These are phyloP conservation scores for Cydia strobilella DNA, from an alignment of 1,140 invertebrate genomes.

Conservation along the genomic window DNA sequence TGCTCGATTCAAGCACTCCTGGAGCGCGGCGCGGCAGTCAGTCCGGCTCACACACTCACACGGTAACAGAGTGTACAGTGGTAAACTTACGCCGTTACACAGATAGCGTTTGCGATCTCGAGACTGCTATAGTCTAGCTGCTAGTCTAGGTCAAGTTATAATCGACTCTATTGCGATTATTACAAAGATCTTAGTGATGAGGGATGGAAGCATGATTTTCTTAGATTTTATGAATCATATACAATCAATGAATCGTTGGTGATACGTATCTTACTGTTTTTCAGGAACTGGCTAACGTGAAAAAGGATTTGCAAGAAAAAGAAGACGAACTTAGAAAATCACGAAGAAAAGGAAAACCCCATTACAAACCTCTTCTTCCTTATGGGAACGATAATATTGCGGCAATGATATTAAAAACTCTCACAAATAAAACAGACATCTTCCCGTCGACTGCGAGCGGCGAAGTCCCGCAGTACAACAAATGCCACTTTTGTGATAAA, in stretches of 20 bases:
- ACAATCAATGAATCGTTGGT: neutral
- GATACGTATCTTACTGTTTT: conserved; percentile 37
- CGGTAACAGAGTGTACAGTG: no score
- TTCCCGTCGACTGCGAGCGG: conserved; percentile 51
- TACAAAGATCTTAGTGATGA: no score
- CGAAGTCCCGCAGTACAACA: conserved; percentile 67
- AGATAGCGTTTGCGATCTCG: no score
- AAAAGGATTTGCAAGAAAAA: conserved; percentile 66
- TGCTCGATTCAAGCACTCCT: no score
- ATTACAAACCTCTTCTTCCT: conserved; percentile 53
- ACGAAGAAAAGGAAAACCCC: conserved; percentile 63
- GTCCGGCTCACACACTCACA: no score
- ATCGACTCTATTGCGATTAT: neutral
- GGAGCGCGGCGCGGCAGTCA: no score
- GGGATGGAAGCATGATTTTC: no score
- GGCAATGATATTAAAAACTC: conserved; percentile 68
- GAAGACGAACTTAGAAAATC: conserved; percentile 74
- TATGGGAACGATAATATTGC: conserved; percentile 75
- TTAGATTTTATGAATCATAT: neutral
- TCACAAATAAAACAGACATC: conserved; percentile 64
- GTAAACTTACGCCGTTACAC: no score
- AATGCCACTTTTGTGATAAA: conserved; percentile 81
- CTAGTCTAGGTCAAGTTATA: no score
- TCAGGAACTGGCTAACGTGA: conserved; percentile 68
- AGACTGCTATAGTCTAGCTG: no score